Evolutionary conservation across 2,797 vertebrate genomes (phyloP).

Genomic region (Hyperoplus lanceolatus): DNA sequence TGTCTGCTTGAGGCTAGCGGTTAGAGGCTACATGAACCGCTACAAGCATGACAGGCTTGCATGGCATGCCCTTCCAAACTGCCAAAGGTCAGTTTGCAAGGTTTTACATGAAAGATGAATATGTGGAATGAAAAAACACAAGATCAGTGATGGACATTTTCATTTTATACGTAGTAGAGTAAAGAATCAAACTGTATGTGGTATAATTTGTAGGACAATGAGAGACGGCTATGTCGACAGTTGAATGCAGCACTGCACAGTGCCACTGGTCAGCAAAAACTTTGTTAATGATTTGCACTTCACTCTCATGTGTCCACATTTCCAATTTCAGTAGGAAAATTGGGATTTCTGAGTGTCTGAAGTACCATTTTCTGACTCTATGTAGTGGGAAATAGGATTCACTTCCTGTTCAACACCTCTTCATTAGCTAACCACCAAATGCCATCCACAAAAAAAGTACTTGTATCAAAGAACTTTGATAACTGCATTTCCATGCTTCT

Average conservation of each 20-base stretch:
- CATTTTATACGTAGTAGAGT: neutral
- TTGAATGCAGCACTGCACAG: conserved; percentile 28
- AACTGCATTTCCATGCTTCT: conserved; percentile 80
- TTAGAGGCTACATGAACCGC: neutral
- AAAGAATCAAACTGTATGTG: neutral
- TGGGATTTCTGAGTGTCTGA: conserved; percentile 86
- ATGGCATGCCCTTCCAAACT: neutral
- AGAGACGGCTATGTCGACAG: conserved; percentile 35
- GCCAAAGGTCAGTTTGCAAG: neutral
- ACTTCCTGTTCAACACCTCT: conserved; percentile 87
- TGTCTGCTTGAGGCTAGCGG: conserved; percentile 3
- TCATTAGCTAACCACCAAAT: conserved; percentile 86
- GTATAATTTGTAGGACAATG: conserved; percentile 10
- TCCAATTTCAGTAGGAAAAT: conserved; percentile 86
- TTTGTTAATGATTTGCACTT: conserved; percentile 79
- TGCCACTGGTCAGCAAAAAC: conserved; percentile 72
- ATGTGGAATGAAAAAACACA: neutral
- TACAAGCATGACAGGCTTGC: neutral
- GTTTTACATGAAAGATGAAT: neutral
- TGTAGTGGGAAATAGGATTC: conserved; percentile 88
- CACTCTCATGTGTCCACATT: conserved; percentile 82
- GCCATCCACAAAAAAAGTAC: conserved; percentile 77
- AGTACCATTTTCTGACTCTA: conserved; percentile 87
- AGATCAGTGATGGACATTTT: conserved; percentile 18
- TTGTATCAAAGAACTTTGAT: conserved; percentile 82